Evolutionary conservation across 1,140 invertebrate genomes (phyloP).

Genomic region (Zaprionus lachaisei): DNA sequence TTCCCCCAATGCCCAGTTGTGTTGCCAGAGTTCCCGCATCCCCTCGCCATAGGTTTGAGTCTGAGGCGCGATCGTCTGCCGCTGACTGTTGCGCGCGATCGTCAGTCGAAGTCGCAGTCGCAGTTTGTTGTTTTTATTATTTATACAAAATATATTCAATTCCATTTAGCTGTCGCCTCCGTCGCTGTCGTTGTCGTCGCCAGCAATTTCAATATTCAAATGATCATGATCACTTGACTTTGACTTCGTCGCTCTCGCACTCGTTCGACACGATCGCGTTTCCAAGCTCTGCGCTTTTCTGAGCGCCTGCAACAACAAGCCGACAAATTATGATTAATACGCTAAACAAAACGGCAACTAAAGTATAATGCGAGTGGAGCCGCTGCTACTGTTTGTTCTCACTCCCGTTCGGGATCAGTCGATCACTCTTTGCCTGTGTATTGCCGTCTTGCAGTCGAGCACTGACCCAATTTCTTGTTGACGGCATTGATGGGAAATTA

Average conservation of each 20-base stretch:
- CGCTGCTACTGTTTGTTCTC: conserved; percentile 56
- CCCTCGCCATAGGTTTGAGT: conserved; percentile 1
- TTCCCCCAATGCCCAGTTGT: conserved; percentile 35
- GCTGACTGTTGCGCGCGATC: conserved; percentile 42
- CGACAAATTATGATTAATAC: conserved; percentile 56
- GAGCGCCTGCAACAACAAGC: conserved; percentile 60
- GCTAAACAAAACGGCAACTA: conserved; percentile 38
- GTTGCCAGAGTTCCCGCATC: neutral
- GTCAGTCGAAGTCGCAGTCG: conserved; percentile 25
- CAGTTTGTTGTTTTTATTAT: conserved; percentile 62
- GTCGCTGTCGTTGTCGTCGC: conserved; percentile 12
- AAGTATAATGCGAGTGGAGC: conserved; percentile 17
- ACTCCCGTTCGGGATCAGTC: conserved; percentile 24
- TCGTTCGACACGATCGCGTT: conserved; percentile 22
- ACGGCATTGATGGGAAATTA: conserved; percentile 45
- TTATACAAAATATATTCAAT: conserved; percentile 81
- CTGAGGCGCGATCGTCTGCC: conserved; percentile 43
- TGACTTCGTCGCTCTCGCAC: conserved; percentile 33
- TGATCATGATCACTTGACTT: conserved; percentile 55
- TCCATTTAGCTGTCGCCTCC: conserved; percentile 64
- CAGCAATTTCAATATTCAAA: conserved; percentile 77
- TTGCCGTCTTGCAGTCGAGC: conserved; percentile 4
- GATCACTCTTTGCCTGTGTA: neutral
- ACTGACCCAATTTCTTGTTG: conserved; percentile 65
- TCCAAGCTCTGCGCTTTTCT: conserved; percentile 50